Conservation (phyloP, 2,888 invertebrate genomes). For the Neoitamus cyanurus region DNA sequence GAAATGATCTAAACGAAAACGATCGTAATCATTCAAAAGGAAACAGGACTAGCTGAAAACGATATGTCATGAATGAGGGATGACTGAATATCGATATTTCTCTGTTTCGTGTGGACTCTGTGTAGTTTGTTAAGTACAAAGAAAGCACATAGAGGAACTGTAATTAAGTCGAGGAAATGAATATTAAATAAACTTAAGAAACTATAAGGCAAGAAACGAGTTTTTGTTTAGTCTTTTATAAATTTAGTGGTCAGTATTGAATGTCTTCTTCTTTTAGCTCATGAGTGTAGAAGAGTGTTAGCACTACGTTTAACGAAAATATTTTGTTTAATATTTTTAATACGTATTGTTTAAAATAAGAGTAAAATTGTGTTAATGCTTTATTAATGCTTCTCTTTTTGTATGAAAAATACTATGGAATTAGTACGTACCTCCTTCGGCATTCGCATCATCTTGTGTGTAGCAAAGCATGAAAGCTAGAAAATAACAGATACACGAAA, state of each 20-base stretch:
- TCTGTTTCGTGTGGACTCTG: conserved; percentile 58
- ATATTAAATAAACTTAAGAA: background rate
- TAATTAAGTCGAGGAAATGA: conserved; percentile 43
- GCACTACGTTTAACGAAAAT: conserved; percentile 27
- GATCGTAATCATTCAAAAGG: conserved; percentile 14
- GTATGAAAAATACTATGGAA: conserved; percentile 41
- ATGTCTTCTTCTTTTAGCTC: conserved; percentile 4
- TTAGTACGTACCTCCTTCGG: conserved; percentile 86
- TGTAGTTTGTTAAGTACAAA: conserved; percentile 56
- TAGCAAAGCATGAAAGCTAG: conserved; percentile 95
- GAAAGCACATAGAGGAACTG: conserved; percentile 59
- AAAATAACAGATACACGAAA: conserved; percentile 62
- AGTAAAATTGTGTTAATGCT: conserved; percentile 38
- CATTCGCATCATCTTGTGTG: conserved; percentile 90
- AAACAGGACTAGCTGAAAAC: conserved; percentile 35
- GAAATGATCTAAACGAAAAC: conserved; percentile 4
- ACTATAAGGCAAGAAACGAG: background rate
- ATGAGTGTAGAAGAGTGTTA: conserved; percentile 28
- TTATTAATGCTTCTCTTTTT: conserved; percentile 28
- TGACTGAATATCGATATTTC: conserved; percentile 64
- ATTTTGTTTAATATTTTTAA: conserved; percentile 4
- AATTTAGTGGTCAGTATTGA: conserved; percentile 35
- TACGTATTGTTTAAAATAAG: conserved; percentile 32
- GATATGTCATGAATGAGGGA: conserved; percentile 55
- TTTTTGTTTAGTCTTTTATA: conserved; percentile 39